Base-by-base conservation (phyloP, 2,888 invertebrate species). In the Neria commutata region DNA sequence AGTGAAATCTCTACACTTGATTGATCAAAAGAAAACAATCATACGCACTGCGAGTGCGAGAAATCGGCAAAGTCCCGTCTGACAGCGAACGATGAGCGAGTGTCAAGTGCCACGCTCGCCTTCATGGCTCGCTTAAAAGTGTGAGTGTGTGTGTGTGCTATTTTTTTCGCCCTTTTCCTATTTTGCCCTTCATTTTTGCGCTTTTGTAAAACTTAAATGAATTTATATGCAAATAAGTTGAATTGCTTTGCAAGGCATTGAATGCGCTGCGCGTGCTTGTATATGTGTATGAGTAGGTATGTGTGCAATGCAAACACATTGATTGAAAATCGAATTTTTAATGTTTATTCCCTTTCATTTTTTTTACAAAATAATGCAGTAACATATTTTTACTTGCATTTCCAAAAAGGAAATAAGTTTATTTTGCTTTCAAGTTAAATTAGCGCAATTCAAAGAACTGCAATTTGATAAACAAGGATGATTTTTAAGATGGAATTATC, bases 161-260 rank as follows among this genome's bases (percentile, higher is more conserved):
- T 53, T 53, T 26, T 14, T 26, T 14, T 48, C 25, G 23, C 26
- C 26, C 2, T 48, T 16, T 6, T 48, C 5, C 1, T 16, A 23
- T 23, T 45, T 6, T 40, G 14, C n/a, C 17, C 1, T 52, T 23
- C 24, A 23, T 21, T 29, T 23, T 37, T 11, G 40, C 37, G 71
- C 73, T 72, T 72, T 71, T 72, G 48, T 50, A 54, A 58, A 49
- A 52, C 37, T 51, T 56, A 46, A 76, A 75, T 73, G 75, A 74
- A 75, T 75, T 75, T 75, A 75, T 76, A 75, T 75, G 74, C 75
- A 76, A 75, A 75, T 75, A 72, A 75, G 70, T 70, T 70, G 71
- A 73, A 74, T n/a, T 72, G 69, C 73, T 73, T 71, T 70, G 71
- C 70, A 67, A n/a, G 69, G 17, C 16, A n/a, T 40, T 49, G 24